phyloP scores from a whole-genome alignment of 2,113 vertebrate species.

The Hypocryptadius cinnamomeus region DNA sequence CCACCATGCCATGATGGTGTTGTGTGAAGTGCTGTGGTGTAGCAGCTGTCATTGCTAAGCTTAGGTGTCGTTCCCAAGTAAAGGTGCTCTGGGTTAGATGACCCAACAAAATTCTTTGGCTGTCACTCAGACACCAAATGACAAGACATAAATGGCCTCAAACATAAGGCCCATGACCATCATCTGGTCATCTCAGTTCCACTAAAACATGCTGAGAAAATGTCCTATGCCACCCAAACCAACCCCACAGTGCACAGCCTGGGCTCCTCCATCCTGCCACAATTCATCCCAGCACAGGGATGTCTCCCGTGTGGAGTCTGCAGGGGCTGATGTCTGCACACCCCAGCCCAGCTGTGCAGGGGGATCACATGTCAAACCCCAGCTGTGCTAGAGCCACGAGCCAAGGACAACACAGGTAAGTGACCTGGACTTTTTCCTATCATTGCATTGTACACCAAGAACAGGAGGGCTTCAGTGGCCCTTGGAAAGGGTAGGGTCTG shows the following conservation, averaged over 20 bases:
- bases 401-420: neutral
- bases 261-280: neutral
- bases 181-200: neutral
- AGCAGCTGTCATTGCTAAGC: neutral
- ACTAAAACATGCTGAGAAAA: neutral
- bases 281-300: neutral
- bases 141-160: neutral
- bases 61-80: neutral
- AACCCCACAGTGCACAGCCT: neutral
- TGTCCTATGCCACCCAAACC: neutral
- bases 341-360: neutral
- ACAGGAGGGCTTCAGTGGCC: neutral
- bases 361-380: neutral
- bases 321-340: neutral
- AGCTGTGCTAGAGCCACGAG: neutral
- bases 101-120: neutral
- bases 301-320: neutral
- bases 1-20: neutral
- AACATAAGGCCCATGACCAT: neutral
- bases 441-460: neutral
- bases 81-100: neutral
- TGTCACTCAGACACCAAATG: neutral
- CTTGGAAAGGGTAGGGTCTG: accelerated
- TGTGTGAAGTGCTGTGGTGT: accelerated
- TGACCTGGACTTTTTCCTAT: neutral